These are phyloP conservation scores for Odontocolon sp. DNA, from an alignment of 2,888 invertebrate genomes.

Conservation along the genomic window DNA sequence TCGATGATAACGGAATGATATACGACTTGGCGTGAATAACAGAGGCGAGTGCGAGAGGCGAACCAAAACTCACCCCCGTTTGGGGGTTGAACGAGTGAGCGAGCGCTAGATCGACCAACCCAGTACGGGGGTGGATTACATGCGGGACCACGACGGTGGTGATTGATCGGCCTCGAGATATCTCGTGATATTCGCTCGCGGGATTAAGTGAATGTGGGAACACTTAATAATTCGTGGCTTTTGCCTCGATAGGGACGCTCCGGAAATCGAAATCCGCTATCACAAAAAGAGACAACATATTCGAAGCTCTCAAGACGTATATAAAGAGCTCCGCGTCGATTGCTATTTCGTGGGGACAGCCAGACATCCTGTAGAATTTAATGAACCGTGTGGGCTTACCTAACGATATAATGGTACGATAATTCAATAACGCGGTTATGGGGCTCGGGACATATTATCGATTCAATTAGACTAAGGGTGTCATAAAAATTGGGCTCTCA, in stretches of 20 bases:
- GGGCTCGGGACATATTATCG: constrained; percentile 66
- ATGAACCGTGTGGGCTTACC: constrained; percentile 68
- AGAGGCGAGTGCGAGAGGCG: constrained; percentile 67
- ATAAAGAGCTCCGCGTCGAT: too few relatives aligned
- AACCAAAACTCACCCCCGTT: constrained; percentile 23
- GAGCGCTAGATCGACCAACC: constrained; percentile 53
- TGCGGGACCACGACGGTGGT: constrained; percentile 64
- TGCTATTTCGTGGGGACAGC: background rate
- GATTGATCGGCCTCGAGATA: constrained; percentile 80
- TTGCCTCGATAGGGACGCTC: constrained; percentile 11
- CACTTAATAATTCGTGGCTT: constrained; percentile 67
- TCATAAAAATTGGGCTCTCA: constrained; percentile 71
- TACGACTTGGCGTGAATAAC: constrained; percentile 80
- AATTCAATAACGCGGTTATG: constrained; percentile 70
- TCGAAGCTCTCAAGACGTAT: constrained; percentile 11
- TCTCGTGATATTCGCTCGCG: constrained; percentile 77
- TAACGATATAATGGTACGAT: constrained; percentile 56
- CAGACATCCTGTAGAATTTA: constrained; percentile 62
- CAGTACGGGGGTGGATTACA: constrained; percentile 54
- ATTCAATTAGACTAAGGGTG: constrained; percentile 77
- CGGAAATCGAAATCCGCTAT: constrained; percentile 51
- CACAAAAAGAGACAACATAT: constrained; percentile 8
- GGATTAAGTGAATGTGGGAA: constrained; percentile 80
- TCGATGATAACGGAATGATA: constrained; percentile 81
- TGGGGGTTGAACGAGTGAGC: constrained; percentile 56